A percentile compares a stretch with the other conserved stretches of the same genome.
Conservation (phyloP, 2,113 vertebrate genomes). For the Rutilus rutilus region DNA sequence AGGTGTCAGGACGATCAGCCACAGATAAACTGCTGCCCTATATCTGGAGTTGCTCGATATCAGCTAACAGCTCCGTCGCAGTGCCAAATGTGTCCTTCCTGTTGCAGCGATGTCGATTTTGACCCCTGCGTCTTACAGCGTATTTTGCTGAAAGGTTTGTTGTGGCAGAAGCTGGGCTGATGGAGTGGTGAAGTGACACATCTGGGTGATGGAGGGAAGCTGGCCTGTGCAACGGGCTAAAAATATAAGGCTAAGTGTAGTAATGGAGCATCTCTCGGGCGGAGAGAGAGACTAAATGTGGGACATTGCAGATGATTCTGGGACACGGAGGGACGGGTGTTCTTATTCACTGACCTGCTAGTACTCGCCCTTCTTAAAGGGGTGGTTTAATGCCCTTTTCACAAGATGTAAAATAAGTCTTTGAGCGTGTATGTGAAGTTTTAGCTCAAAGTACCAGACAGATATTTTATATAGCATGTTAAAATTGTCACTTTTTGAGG, state of each 20-base stretch:
- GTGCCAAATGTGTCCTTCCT: constrained; percentile 11
- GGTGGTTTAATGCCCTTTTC: too few species aligned
- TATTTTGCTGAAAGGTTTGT: constrained; percentile 9
- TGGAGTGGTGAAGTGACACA: constrained; percentile 6
- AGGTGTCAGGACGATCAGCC: not conserved
- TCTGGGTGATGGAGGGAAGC: constrained; percentile 9
- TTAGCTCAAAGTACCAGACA: too few species aligned
- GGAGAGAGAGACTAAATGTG: constrained; percentile 27
- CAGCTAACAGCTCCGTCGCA: not conserved
- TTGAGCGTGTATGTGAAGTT: too few species aligned
- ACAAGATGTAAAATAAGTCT: too few species aligned
- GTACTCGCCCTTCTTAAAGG: constrained; percentile 3
- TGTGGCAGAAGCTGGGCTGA: not conserved
- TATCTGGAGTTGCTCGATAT: not conserved
- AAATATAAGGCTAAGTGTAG: constrained; percentile 42
- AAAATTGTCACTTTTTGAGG: too few species aligned
- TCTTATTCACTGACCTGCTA: constrained; percentile 45
- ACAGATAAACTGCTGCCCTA: not conserved
- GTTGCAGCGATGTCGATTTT: not conserved
- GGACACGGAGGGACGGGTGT: constrained; percentile 34
- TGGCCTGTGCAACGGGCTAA: constrained; percentile 23
- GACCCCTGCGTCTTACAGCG: not conserved
- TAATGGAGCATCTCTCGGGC: constrained; percentile 49
- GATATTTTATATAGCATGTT: too few species aligned
- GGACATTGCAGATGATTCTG: constrained; percentile 41